phyloP scores from a whole-genome alignment of 2,888 invertebrate genomes.

The Epinotia demarniana region DNA sequence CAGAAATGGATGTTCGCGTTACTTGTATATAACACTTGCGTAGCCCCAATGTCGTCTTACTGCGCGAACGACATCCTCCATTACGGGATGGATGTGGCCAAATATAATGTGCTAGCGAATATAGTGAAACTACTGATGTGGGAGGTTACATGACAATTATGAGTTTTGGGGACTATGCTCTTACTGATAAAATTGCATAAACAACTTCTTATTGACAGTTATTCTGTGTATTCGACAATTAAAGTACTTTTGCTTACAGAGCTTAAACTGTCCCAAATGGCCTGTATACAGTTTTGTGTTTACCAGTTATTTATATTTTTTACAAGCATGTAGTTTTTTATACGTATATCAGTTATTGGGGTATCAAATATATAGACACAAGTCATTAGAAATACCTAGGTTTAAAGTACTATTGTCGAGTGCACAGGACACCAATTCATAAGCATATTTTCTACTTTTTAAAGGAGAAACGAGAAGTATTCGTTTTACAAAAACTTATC shows the following conservation, averaged over 20 bases:
- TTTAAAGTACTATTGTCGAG: constrained; percentile 8
- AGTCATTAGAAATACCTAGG: too few species aligned
- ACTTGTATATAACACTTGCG: constrained; percentile 75
- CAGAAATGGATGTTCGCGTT: constrained; percentile 76
- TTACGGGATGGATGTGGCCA: constrained; percentile 76
- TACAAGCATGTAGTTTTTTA: too few species aligned
- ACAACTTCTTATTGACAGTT: background rate
- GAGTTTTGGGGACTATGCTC: constrained; percentile 73
- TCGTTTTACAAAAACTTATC: constrained; percentile 79
- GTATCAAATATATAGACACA: too few species aligned
- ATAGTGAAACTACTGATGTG: constrained; percentile 69
- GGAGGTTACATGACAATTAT: constrained; percentile 63
- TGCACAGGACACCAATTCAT: constrained; percentile 17
- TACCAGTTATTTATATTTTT: too few species aligned
- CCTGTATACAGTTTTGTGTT: too few species aligned
- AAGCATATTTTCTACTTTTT: constrained; percentile 47
- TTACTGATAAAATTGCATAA: constrained; percentile 58
- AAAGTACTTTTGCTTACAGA: background rate
- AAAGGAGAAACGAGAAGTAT: constrained; percentile 71
- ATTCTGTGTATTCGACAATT: constrained; percentile 21
- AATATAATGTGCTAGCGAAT: constrained; percentile 69
- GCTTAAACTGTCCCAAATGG: background rate
- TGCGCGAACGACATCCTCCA: constrained; percentile 74
- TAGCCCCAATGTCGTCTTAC: constrained; percentile 76
- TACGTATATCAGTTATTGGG: too few species aligned